These are phyloP conservation scores for Danionella dracula DNA, from an alignment of 2,797 vertebrate species.

Conservation along the genomic window DNA sequence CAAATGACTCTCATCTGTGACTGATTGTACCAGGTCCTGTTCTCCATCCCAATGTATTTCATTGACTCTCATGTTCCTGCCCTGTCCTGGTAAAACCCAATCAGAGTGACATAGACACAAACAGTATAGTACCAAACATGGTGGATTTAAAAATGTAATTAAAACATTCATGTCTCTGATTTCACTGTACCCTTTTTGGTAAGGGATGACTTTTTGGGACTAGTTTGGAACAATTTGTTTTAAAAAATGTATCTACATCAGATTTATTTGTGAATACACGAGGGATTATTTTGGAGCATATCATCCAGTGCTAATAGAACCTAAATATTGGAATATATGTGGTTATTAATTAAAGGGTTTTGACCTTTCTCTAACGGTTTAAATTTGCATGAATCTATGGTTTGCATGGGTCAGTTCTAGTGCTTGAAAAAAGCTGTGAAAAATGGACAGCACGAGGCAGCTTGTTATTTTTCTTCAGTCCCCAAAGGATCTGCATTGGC, in stretches of 20 bases:
- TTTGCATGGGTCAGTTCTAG: background rate
- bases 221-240: too few species aligned
- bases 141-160: background rate
- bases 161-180: too few species aligned
- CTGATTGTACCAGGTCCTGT: conserved; percentile 59
- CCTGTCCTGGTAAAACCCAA: conserved; percentile 59
- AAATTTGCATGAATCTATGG: background rate
- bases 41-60: background rate
- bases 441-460: background rate
- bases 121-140: conserved; percentile 26
- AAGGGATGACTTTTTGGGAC: too few species aligned
- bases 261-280: too few species aligned
- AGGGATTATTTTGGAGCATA: too few species aligned
- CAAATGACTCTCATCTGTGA: conserved; percentile 70
- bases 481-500: background rate
- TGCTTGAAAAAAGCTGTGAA: background rate
- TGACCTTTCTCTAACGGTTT: background rate
- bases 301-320: background rate
- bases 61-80: background rate
- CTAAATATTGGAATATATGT: background rate
- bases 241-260: too few species aligned
- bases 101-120: conserved; percentile 43
- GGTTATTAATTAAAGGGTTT: background rate
- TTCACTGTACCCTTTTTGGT: too few species aligned
- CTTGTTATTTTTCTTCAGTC: background rate